phyloP scores from a whole-genome alignment of 1,140 invertebrate species.

The Hypothenemus hampei region DNA sequence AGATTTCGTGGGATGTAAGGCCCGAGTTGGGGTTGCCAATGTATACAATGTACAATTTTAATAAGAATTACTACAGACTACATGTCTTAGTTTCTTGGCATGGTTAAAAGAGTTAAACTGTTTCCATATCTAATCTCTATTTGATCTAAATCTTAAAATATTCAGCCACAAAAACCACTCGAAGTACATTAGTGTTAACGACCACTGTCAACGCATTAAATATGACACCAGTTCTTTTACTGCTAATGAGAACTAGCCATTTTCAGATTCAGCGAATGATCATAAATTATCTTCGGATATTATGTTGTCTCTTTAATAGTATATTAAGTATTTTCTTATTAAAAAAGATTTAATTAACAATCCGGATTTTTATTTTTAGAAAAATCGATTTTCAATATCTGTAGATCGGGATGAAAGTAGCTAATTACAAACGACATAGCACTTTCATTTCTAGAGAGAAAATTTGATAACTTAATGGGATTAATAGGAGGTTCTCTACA shows the following conservation, averaged over 20 bases:
- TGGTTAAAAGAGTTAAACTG: too few relatives aligned
- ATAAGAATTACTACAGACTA: too few relatives aligned
- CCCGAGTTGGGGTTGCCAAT: too few relatives aligned
- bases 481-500: too few relatives aligned
- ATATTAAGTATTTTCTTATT: slow-evolving; percentile 20
- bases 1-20: not conserved
- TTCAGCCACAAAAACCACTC: not conserved
- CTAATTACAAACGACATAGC: too few relatives aligned
- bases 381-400: too few relatives aligned
- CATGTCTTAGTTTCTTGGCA: too few relatives aligned
- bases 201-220: slow-evolving; percentile 18
- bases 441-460: too few relatives aligned
- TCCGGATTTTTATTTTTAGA: too few relatives aligned
- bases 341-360: slow-evolving; percentile 12
- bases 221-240: slow-evolving; percentile 22
- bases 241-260: slow-evolving; percentile 20
- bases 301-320: slow-evolving; percentile 21
- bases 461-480: too few relatives aligned
- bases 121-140: not conserved
- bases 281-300: slow-evolving; percentile 15
- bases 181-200: slow-evolving; percentile 16
- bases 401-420: too few relatives aligned
- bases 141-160: slow-evolving; percentile 1
- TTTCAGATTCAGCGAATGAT: slow-evolving; percentile 17
- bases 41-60: too few relatives aligned